Base-by-base conservation (phyloP, 2,888 invertebrate genomes). In the Anthrax anthrax region DNA sequence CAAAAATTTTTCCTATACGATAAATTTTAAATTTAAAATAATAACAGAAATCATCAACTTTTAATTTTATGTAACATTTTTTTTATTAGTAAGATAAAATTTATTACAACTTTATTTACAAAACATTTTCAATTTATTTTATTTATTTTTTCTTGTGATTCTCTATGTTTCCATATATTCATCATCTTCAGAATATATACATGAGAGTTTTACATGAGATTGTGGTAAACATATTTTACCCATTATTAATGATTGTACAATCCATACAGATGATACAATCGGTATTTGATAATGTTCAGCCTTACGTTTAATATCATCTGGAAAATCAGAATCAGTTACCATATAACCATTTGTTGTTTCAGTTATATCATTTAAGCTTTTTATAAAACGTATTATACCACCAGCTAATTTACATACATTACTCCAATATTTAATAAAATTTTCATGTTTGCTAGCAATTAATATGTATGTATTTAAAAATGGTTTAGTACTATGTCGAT, bases 191-290 rank as follows among this genome's bases (percentile, higher is more conserved):
- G 29, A 4, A 32, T 32, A 32, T 32, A 12, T 32, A 32, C 29
- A 32, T 12, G 29, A 32, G 3, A 32, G 12, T 32, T 32, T 32
- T 12, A 32, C 12, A 61, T 75, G 73, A 48, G 68, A 64, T 54
- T 72, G 70, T 9, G 72, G 71, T 1, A 65, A 55, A 51, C 74
- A 63, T 34, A 72, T 63, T 46, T 70, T 69, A 2, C 78, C 78
- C 54, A 77, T 75, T 49, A 84, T 76, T 37, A 84, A 65, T 54
- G 77, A 77, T 56, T 84, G 81, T 5, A 78, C 72, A 1, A 83
- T 69, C 83, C 83, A 84, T 2, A 74, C 74, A 0, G 79, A 76
- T 0, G 81, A 78, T 0, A 83, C 78, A 0, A 84, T 57, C 0
- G 82, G 80, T n/a, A 78, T 70, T 47, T 70, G 71, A 56, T 76